Evolutionary conservation across 1,140 invertebrate genomes (phyloP).

Genomic region (Neoseiulus cucumeris): DNA sequence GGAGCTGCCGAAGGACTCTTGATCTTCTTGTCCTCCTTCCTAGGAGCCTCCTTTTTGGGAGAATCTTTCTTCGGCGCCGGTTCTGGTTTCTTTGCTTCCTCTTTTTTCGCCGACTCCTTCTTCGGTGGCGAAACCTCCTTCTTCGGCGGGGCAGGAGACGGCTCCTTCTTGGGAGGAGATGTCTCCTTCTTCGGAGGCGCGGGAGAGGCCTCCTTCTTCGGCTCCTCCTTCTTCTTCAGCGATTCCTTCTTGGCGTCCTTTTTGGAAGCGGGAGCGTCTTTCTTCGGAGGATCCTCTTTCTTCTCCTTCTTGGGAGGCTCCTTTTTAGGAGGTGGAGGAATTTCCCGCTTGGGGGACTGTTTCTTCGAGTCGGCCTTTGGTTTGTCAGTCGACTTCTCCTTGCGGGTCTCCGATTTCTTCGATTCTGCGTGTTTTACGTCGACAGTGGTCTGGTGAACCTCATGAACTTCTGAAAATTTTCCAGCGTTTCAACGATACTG

Average conservation of each 20-base stretch:
- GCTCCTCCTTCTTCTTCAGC: not conserved
- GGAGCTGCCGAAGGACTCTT: not conserved
- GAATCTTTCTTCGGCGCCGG: slow-evolving; percentile 39
- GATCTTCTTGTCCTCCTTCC: slow-evolving; percentile 7
- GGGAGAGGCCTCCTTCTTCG: not conserved
- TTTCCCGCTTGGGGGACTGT: too few relatives aligned
- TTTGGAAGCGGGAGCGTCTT: slow-evolving; percentile 32
- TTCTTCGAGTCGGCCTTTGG: slow-evolving; percentile 1
- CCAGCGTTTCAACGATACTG: too few relatives aligned
- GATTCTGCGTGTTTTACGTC: too few relatives aligned
- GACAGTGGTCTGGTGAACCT: too few relatives aligned
- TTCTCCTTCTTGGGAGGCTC: not conserved
- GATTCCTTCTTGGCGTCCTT: not conserved
- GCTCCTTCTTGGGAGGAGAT: not conserved
- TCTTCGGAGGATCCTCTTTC: not conserved
- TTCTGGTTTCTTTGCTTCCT: not conserved
- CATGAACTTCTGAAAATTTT: too few relatives aligned
- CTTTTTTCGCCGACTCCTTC: not conserved
- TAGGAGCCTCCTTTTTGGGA: slow-evolving; percentile 32
- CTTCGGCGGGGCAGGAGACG: not conserved
- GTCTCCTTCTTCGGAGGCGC: not conserved
- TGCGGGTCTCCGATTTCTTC: too few relatives aligned
- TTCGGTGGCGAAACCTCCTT: not conserved
- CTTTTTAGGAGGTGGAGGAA: not conserved
- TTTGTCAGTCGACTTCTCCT: too few relatives aligned